These are phyloP conservation scores for Cyprinodon tularosa DNA, from an alignment of 2,113 vertebrate genomes.

Conservation along the genomic window DNA sequence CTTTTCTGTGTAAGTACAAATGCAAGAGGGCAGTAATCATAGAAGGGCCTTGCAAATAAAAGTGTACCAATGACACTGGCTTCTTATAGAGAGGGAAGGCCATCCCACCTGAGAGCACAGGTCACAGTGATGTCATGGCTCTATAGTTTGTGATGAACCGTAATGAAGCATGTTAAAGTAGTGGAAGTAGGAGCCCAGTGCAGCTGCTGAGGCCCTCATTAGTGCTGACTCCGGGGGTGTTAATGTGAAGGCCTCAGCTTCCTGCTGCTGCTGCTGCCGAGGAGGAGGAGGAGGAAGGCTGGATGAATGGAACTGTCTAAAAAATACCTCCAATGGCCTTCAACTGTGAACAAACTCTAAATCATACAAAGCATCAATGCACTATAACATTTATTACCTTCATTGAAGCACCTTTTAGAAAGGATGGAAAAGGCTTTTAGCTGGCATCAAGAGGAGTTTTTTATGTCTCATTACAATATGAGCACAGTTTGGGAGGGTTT, in stretches of 20 bases:
- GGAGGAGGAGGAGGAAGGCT: conserved; percentile 2
- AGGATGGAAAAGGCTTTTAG: conserved; percentile 57
- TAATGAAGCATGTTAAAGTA: too few species aligned
- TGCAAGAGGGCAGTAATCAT: too few species aligned
- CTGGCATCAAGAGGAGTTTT: conserved; percentile 23
- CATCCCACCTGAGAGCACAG: too few species aligned
- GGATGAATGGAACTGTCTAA: background rate
- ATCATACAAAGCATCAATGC: conserved; percentile 37
- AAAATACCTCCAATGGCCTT: conserved; percentile 50
- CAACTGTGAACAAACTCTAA: conserved; percentile 34
- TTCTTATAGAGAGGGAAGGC: too few species aligned
- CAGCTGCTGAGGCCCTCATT: conserved; percentile 64
- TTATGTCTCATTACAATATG: background rate
- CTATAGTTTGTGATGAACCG: too few species aligned
- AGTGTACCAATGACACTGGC: too few species aligned
- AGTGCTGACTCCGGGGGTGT: conserved; percentile 68
- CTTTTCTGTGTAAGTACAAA: too few species aligned
- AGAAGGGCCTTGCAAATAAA: too few species aligned
- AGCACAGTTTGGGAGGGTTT: conserved; percentile 10
- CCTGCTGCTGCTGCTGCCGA: conserved; percentile 54
- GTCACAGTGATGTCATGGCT: too few species aligned
- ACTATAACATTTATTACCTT: conserved; percentile 10
- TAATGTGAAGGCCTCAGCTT: conserved; percentile 66
- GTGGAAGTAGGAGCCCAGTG: conserved; percentile 32
- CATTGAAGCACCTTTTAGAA: conserved; percentile 43